These are phyloP conservation scores for Rhodeus uyekii DNA, from an alignment of 2,797 vertebrate genomes.

Conservation along the genomic window DNA sequence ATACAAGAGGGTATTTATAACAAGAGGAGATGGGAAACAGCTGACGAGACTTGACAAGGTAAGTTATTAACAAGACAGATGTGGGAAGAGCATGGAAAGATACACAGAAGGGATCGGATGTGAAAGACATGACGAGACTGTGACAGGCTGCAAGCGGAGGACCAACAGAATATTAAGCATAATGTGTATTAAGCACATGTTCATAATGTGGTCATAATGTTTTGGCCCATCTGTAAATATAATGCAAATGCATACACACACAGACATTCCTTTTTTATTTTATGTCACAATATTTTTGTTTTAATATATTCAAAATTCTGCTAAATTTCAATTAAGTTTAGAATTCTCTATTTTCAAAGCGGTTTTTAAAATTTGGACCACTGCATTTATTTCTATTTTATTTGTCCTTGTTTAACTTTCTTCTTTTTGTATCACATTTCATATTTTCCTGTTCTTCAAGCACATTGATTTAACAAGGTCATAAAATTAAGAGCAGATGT, in stretches of 20 bases:
- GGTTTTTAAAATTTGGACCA: not conserved
- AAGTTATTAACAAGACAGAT: too few relatives aligned
- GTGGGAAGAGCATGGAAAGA: too few relatives aligned
- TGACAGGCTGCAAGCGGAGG: too few relatives aligned
- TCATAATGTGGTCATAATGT: not conserved
- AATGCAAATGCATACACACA: too few relatives aligned
- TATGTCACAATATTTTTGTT: not conserved
- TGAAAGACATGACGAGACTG: too few relatives aligned
- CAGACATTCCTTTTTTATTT: not conserved
- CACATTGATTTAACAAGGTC: conserved; percentile 27
- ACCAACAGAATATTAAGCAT: not conserved
- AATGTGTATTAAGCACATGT: too few relatives aligned
- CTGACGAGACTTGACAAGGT: too few relatives aligned
- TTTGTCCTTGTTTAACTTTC: not conserved
- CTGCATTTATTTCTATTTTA: not conserved
- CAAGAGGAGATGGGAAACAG: too few relatives aligned
- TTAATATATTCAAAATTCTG: not conserved
- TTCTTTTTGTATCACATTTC: not conserved
- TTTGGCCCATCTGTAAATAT: too few relatives aligned
- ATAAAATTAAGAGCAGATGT: conserved; percentile 44
- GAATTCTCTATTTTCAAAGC: not conserved
- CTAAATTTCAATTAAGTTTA: not conserved
- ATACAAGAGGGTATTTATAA: too few relatives aligned
- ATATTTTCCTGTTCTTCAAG: conserved; percentile 2
- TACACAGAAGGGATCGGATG: too few relatives aligned